phyloP scores from a whole-genome alignment of 2,888 invertebrate species.

The Nasonovia ribisnigri region DNA sequence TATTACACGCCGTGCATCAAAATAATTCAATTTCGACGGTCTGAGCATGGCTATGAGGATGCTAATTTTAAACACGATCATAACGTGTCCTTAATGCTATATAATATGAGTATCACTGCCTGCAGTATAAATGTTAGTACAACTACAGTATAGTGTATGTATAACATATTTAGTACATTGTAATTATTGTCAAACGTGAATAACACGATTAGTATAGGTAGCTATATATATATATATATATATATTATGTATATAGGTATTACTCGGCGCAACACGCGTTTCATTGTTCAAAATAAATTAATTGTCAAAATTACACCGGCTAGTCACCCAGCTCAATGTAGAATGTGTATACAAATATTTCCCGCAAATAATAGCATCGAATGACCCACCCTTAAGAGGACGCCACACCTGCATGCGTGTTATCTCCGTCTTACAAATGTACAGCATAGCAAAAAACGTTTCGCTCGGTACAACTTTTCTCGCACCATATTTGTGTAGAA shows the following conservation, averaged over 20 bases:
- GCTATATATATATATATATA: neutral
- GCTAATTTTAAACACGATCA: conserved; percentile 6
- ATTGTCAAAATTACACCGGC: neutral
- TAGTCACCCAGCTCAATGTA: neutral
- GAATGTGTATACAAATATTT: neutral
- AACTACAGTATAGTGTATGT: neutral
- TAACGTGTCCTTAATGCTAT: neutral
- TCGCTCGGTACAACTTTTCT: too few relatives aligned
- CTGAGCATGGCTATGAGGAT: neutral
- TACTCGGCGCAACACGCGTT: neutral
- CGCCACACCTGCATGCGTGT: too few relatives aligned
- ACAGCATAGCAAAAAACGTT: too few relatives aligned
- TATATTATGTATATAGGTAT: too few relatives aligned
- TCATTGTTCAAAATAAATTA: neutral
- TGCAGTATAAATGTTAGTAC: neutral
- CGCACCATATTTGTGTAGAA: too few relatives aligned
- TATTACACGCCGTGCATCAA: neutral
- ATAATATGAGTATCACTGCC: neutral
- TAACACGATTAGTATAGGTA: neutral
- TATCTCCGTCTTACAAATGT: too few relatives aligned
- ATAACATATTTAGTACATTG: neutral
- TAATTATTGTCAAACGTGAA: neutral
- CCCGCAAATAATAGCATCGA: neutral
- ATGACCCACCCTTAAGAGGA: neutral
- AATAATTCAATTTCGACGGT: neutral